Evolutionary conservation across 2,797 vertebrate genomes (phyloP).

Genomic region (Spinus olivaceus): DNA sequence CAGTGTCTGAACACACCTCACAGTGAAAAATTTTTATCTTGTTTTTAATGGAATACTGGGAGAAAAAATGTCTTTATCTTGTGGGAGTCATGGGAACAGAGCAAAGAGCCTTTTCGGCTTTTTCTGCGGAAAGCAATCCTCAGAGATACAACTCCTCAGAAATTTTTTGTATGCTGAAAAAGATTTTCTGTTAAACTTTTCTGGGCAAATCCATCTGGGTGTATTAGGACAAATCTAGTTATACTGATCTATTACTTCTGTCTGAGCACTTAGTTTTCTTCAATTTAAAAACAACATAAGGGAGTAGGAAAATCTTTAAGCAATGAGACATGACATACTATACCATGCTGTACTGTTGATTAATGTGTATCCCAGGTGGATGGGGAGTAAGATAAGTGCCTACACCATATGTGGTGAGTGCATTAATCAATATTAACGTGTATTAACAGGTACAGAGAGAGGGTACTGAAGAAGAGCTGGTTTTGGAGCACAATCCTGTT

Average conservation of each 20-base stretch:
- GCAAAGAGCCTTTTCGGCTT: not conserved
- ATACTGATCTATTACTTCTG: slow-evolving; percentile 49
- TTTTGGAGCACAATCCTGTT: not conserved
- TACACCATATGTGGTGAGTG: not conserved
- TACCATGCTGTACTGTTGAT: not conserved
- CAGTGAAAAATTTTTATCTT: not conserved
- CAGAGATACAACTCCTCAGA: not conserved
- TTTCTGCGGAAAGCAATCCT: not conserved
- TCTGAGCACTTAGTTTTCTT: slow-evolving; percentile 39
- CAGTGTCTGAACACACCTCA: not conserved
- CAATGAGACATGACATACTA: slow-evolving; percentile 48
- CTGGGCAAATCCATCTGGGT: slow-evolving; percentile 43
- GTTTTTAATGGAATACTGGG: not conserved
- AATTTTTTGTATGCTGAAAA: not conserved
- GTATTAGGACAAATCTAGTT: slow-evolving; percentile 62
- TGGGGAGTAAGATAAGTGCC: slow-evolving; percentile 22
- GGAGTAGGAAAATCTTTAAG: slow-evolving; percentile 51
- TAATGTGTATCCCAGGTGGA: slow-evolving; percentile 22
- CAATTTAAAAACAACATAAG: slow-evolving; percentile 53
- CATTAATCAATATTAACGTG: slow-evolving; percentile 39
- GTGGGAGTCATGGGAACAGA: not conserved
- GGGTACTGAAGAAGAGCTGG: not conserved
- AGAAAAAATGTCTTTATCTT: not conserved
- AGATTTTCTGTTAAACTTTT: slow-evolving; percentile 4
- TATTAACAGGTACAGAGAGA: slow-evolving; percentile 13